A percentile compares a stretch with the other conserved stretches of the same genome.
These are phyloP conservation scores for Plecturocebus donacophilus DNA, from an alignment of 2,113 vertebrate species.

Conservation along the genomic window DNA sequence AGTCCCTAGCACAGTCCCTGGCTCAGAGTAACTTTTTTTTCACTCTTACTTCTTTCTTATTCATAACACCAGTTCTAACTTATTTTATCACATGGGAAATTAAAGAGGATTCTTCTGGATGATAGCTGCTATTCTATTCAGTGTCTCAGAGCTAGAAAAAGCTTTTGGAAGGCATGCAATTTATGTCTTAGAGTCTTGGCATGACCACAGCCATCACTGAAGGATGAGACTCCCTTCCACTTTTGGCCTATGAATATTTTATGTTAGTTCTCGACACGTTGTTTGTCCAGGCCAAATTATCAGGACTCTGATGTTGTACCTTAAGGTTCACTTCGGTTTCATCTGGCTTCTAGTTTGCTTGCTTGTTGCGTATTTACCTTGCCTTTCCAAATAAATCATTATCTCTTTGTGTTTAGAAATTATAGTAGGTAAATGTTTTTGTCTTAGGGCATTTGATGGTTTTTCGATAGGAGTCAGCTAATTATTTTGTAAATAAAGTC, in stretches of 20 bases:
- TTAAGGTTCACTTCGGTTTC: not conserved
- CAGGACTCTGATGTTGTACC: not conserved
- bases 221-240: not conserved
- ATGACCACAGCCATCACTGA: not conserved
- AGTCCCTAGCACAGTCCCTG: not conserved
- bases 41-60: not conserved
- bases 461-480: not conserved
- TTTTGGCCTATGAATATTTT: constrained; percentile 45
- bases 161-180: not conserved
- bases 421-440: not conserved
- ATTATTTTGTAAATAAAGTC: constrained; percentile 19
- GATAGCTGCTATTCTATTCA: not conserved
- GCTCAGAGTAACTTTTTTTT: not conserved
- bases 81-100: not conserved
- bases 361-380: not conserved
- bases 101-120: constrained; percentile 17
- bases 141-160: not conserved
- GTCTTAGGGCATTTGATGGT: not conserved
- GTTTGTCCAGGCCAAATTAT: not conserved
- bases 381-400: not conserved
- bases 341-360: not conserved
- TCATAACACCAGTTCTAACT: not conserved
- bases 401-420: not conserved
- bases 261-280: not conserved
- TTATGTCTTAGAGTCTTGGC: constrained; percentile 29